Percentiles rank a stretch among this genome's conserved stretches.
phyloP scores from a whole-genome alignment of 2,888 invertebrate genomes.

The Mesorhabditis belari region DNA sequence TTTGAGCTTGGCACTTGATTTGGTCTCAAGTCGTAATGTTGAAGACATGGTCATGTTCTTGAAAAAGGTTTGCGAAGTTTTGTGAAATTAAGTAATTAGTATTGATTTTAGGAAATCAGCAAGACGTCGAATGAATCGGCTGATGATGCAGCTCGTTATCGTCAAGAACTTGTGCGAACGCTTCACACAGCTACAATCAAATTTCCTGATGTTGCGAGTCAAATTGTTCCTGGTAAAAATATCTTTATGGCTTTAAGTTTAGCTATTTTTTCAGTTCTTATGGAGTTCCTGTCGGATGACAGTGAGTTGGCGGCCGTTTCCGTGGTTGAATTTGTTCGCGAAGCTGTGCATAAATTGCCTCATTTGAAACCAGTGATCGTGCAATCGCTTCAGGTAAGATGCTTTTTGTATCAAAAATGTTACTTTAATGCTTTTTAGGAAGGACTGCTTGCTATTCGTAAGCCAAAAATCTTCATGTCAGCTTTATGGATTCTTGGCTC shows the following conservation, averaged over 20 bases:
- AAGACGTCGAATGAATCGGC: conserved; percentile 58
- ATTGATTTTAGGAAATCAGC: conserved; percentile 42
- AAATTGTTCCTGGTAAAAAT: conserved; percentile 67
- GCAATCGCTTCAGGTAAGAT: conserved; percentile 57
- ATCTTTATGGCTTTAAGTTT: neutral
- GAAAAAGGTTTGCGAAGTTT: conserved; percentile 31
- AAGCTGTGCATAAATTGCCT: conserved; percentile 89
- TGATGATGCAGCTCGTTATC: conserved; percentile 88
- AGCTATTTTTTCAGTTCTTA: conserved; percentile 62
- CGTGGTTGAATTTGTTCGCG: conserved; percentile 85
- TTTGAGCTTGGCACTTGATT: conserved; percentile 73
- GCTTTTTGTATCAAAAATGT: neutral
- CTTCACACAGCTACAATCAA: conserved; percentile 64
- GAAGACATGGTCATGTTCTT: conserved; percentile 65
- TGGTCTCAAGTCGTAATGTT: conserved; percentile 83
- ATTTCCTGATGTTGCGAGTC: conserved; percentile 86
- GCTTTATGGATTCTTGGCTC: conserved; percentile 96
- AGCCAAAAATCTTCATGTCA: conserved; percentile 83
- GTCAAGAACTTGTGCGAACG: conserved; percentile 83
- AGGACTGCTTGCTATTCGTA: conserved; percentile 76
- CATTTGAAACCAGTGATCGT: conserved; percentile 69
- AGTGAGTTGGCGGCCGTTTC: conserved; percentile 79
- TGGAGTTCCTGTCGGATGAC: conserved; percentile 72
- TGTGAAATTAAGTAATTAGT: neutral
- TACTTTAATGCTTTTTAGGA: conserved; percentile 63